phyloP scores from a whole-genome alignment of 2,888 invertebrate genomes.

The Julus scanicus region DNA sequence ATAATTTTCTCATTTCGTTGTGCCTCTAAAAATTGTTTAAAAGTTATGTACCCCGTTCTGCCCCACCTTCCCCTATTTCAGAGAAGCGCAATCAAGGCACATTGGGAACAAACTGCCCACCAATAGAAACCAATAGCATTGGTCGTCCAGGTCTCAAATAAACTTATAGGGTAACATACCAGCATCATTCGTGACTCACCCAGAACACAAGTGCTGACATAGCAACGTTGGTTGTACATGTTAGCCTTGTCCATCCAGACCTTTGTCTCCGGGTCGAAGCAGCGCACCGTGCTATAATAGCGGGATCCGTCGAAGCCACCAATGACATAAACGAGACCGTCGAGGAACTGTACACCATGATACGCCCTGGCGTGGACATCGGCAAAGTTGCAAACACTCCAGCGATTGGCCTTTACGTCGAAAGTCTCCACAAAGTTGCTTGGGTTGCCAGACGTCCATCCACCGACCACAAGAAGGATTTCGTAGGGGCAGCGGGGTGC shows the following conservation, averaged over 20 bases:
- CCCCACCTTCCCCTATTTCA: too few relatives aligned
- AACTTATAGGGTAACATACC: too few relatives aligned
- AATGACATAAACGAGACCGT: constrained; percentile 81
- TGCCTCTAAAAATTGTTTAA: too few relatives aligned
- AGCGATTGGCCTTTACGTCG: constrained; percentile 36
- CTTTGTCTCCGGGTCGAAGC: constrained; percentile 81
- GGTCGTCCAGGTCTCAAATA: too few relatives aligned
- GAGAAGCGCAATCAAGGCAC: too few relatives aligned
- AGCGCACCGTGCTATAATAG: constrained; percentile 85
- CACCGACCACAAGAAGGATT: constrained; percentile 43
- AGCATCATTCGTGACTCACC: constrained; percentile 62
- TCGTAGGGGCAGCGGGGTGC: neutral
- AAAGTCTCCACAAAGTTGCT: constrained; percentile 44
- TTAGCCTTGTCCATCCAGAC: constrained; percentile 83
- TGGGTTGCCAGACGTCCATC: constrained; percentile 48
- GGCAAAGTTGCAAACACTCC: neutral
- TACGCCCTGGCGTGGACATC: constrained; percentile 37
- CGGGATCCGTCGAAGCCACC: constrained; percentile 94
- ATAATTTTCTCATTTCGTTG: too few relatives aligned
- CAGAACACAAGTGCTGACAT: constrained; percentile 89
- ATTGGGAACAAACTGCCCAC: too few relatives aligned
- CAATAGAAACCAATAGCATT: too few relatives aligned
- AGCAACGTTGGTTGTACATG: constrained; percentile 88
- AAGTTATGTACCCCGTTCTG: too few relatives aligned
- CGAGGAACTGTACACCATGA: constrained; percentile 61